Evolutionary conservation across 1,140 invertebrate genomes (phyloP), one percentile per base, ranked within the genome.

Genomic region (Chelonus insularis): DNA sequence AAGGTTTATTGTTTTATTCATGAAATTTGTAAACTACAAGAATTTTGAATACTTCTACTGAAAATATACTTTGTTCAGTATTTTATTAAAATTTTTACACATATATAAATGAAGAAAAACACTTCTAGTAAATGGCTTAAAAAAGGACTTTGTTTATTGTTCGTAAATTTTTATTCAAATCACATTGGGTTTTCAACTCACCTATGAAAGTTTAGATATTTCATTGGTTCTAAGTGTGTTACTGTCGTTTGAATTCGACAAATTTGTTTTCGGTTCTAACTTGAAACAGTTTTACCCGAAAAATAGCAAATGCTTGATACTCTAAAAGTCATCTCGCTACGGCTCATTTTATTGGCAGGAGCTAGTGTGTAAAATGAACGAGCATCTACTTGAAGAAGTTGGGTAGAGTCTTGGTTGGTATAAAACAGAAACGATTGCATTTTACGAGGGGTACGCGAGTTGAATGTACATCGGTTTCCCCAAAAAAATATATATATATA

Each of bases 401-500:
- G 34, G 23, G 29, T 47, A 51, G 25, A 21, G n/a, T 51, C 51
- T 55, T 41, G 23, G 29, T 47, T 25, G 34, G 58, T 63, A 68
- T 68, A 71, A 67, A 69, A 69, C 61, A 58, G 65, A 65, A 72
- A 72, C 67, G 65, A 72, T 72, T 69, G 65, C 56, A 63, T 72
- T 72, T 72, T 72, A 72, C 67, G 68, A 70, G 51, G 37, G 47
- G 60, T 51, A 69, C 68, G 69, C 60, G 68, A 55, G 47, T 64
- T 23, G 70, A 67, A 70, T 72, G 64, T 64, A 32, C 37, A 61
- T 51, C 20, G 18, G 23, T 48, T 55, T 65, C 58, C 62, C 36
- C 58, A 14, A 57, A 11, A 0, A 3, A 36, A 21, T 37, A 55
- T 20, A 20, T 37, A 55, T 39, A 16, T 29, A 2, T 50, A 23